These are phyloP conservation scores for Phenganax marumi DNA, from an alignment of 92 coral and sea anemone genomes.

Conservation along the genomic window DNA sequence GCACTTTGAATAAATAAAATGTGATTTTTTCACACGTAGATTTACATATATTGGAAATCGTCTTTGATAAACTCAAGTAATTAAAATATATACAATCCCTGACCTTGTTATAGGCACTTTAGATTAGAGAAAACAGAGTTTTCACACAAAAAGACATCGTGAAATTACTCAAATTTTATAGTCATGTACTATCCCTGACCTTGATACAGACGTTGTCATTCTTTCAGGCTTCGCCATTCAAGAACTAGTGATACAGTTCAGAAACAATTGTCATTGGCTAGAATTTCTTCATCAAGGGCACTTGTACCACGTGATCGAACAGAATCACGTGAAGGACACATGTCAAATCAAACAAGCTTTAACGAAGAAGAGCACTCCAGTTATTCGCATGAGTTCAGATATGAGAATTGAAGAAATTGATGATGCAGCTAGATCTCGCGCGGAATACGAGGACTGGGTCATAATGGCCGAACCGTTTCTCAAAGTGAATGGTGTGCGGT, in stretches of 20 bases:
- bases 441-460: constrained; percentile 26
- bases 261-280: constrained; percentile 41
- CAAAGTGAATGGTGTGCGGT: constrained; percentile 7
- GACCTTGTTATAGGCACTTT: too few relatives aligned
- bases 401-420: constrained; percentile 51
- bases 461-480: constrained; percentile 30
- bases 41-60: too few relatives aligned
- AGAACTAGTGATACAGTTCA: constrained; percentile 44
- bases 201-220: too few relatives aligned
- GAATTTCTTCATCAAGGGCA: constrained; percentile 69
- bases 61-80: too few relatives aligned
- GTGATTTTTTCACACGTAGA: too few relatives aligned
- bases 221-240: too few relatives aligned
- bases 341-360: constrained; percentile 47
- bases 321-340: constrained; percentile 27
- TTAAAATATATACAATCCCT: too few relatives aligned
- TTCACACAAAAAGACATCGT: too few relatives aligned
- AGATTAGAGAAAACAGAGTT: too few relatives aligned
- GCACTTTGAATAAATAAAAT: too few relatives aligned
- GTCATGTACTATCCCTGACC: too few relatives aligned
- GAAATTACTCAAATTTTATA: too few relatives aligned
- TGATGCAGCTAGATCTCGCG: background rate
- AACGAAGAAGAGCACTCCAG: constrained; percentile 15
- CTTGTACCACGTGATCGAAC: constrained; percentile 63
- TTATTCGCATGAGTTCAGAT: constrained; percentile 43